Evolutionary conservation across 2,888 invertebrate species (phyloP).

Genomic region (Papilio gigon): DNA sequence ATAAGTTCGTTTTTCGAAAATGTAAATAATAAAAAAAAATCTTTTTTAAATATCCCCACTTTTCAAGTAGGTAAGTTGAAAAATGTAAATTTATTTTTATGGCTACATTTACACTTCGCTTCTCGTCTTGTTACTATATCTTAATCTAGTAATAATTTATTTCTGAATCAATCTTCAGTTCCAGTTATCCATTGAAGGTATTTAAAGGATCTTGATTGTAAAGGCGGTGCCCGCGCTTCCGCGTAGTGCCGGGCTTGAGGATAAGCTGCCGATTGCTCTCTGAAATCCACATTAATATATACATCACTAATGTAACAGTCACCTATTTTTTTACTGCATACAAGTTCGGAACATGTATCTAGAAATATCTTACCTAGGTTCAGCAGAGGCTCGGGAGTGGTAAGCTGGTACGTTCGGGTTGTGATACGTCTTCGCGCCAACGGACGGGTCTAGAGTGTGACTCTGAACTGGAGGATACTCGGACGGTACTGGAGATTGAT

Average conservation of each 20-base stretch:
- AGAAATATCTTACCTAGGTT: conserved; percentile 66
- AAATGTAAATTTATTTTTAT: conserved; percentile 9
- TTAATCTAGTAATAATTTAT: conserved; percentile 42
- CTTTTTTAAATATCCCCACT: conserved; percentile 23
- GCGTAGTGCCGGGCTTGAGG: conserved; percentile 65
- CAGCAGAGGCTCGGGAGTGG: conserved; percentile 75
- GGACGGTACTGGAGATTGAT: conserved; percentile 67
- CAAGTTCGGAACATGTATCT: too few species aligned
- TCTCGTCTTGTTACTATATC: conserved; percentile 26
- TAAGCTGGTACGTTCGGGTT: conserved; percentile 79
- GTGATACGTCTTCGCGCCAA: conserved; percentile 65
- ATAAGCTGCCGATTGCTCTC: conserved; percentile 71
- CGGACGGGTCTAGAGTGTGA: conserved; percentile 72
- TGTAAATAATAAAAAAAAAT: not conserved
- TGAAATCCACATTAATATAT: conserved; percentile 55
- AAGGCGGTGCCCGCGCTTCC: conserved; percentile 69
- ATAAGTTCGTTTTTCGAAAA: conserved; percentile 1
- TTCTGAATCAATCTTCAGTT: conserved; percentile 68
- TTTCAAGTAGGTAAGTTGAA: conserved; percentile 8
- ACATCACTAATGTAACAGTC: not conserved
- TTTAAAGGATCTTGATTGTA: conserved; percentile 81
- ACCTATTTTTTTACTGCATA: too few species aligned
- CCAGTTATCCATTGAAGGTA: conserved; percentile 82
- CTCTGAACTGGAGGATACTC: conserved; percentile 76
- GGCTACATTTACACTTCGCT: not conserved